Conservation (phyloP, 1,140 invertebrate species). For the Hylaeus anthracinus region DNA sequence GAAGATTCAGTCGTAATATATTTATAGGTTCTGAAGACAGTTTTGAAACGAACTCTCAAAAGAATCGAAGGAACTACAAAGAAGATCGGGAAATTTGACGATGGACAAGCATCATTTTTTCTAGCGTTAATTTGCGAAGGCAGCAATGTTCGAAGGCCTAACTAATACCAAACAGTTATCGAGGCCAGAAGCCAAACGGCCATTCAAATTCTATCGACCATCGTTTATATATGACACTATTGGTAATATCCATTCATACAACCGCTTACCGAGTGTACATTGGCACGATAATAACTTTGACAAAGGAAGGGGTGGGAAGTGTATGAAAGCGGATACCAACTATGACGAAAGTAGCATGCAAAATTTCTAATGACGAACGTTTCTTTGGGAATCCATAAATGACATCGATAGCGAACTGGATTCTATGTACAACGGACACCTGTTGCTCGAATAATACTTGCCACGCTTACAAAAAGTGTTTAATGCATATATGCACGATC, state of each 20-base stretch:
- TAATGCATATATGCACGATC: neutral
- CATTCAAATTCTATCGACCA: neutral
- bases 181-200: neutral
- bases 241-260: too few species aligned
- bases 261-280: neutral
- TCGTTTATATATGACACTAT: neutral
- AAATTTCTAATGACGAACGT: neutral
- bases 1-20: neutral
- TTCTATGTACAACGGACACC: neutral
- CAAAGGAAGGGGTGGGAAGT: too few species aligned
- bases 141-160: neutral
- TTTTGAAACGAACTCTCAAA: too few species aligned
- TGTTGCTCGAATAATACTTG: conserved; percentile 4
- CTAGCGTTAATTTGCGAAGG: neutral
- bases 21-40: too few species aligned
- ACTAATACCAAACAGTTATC: neutral
- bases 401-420: neutral
- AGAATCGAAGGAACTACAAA: too few species aligned
- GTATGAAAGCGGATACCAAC: too few species aligned
- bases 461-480: neutral
- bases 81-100: too few species aligned
- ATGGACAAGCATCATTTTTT: neutral
- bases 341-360: neutral
- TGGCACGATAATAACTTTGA: neutral
- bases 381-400: neutral